These are phyloP conservation scores for Lagodon rhomboides DNA, from an alignment of 2,797 vertebrate genomes.

Conservation along the genomic window DNA sequence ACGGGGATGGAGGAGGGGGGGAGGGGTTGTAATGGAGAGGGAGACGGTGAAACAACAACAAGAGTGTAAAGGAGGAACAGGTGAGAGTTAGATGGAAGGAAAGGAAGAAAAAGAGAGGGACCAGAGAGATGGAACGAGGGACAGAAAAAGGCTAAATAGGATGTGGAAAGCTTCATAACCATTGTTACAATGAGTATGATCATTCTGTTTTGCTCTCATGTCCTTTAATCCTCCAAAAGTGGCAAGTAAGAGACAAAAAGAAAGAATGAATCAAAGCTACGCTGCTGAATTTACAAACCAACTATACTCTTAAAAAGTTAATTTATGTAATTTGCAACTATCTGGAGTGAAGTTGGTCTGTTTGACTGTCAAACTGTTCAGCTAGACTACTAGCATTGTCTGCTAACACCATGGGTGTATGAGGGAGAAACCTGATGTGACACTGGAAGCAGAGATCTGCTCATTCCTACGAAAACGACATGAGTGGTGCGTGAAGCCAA, in stretches of 20 bases:
- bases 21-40: neutral
- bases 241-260: neutral
- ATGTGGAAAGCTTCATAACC: neutral
- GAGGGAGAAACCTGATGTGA: too few species aligned
- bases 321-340: too few species aligned
- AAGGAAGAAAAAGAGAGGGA: constrained; percentile 1
- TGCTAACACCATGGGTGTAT: too few species aligned
- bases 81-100: neutral
- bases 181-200: neutral
- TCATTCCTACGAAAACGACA: too few species aligned
- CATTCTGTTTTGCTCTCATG: neutral
- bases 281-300: neutral
- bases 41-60: constrained; percentile 5
- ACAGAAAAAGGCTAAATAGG: neutral
- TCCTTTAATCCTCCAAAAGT: neutral
- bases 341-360: too few species aligned
- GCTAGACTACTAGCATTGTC: too few species aligned
- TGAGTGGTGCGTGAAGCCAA: too few species aligned
- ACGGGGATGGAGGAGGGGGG: constrained; percentile 1
- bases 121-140: neutral
- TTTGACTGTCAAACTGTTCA: too few species aligned
- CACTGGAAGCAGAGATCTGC: too few species aligned
- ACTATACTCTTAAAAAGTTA: too few species aligned
- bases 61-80: neutral
- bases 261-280: neutral